Evolutionary conservation across 2,797 vertebrate species (phyloP).

Genomic region (Coregonus ussuriensis): DNA sequence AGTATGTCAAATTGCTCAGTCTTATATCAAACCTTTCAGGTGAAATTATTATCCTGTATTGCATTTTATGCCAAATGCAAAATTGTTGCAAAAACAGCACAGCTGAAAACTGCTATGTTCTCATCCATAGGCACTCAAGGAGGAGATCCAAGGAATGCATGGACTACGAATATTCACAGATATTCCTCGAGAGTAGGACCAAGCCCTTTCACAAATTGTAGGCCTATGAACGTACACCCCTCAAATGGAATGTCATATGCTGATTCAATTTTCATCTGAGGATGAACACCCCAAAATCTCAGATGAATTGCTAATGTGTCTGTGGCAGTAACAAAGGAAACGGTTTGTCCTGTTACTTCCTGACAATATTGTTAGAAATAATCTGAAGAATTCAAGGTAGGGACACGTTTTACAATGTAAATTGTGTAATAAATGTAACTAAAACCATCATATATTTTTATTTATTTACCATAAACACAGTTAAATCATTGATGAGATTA

Average conservation of each 20-base stretch:
- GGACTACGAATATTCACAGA: constrained; percentile 82
- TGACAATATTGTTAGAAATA: background rate
- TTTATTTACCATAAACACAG: background rate
- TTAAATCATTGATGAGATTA: background rate
- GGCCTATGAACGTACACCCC: background rate
- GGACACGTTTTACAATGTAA: background rate
- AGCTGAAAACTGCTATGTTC: constrained; percentile 23
- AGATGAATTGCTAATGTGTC: constrained; percentile 17
- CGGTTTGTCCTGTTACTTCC: constrained; percentile 1
- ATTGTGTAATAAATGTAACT: constrained; percentile 29
- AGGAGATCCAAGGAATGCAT: constrained; percentile 83
- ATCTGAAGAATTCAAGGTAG: background rate
- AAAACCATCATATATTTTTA: background rate
- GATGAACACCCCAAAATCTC: background rate
- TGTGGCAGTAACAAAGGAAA: background rate
- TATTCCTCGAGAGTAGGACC: constrained; percentile 70
- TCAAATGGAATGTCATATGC: constrained; percentile 38
- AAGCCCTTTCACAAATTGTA: background rate
- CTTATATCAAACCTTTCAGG: background rate
- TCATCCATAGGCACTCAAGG: constrained; percentile 76
- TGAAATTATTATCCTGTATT: background rate
- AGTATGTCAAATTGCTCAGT: background rate
- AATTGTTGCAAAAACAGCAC: background rate
- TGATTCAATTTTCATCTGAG: background rate
- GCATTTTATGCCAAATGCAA: background rate